Conservation (phyloP, 1,140 invertebrate species). For the Drosophila simulans region DNA sequence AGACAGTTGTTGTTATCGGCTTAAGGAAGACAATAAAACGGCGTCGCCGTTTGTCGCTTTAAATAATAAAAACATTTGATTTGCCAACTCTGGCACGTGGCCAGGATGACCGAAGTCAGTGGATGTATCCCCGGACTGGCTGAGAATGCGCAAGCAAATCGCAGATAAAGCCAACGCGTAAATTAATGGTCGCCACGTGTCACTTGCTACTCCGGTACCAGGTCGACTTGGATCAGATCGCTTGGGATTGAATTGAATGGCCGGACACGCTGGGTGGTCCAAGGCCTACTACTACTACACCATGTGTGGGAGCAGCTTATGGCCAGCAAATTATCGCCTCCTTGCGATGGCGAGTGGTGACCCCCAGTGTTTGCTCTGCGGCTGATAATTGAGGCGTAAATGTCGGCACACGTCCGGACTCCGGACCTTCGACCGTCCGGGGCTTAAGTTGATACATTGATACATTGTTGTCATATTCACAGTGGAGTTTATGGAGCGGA, state of each 20-base stretch:
- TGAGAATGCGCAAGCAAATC: slow-evolving; percentile 67
- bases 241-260: slow-evolving; percentile 27
- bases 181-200: slow-evolving; percentile 80
- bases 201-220: slow-evolving; percentile 26
- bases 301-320: slow-evolving; percentile 65
- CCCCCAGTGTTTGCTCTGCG: slow-evolving; percentile 43
- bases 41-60: slow-evolving; percentile 72
- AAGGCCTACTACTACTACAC: background rate
- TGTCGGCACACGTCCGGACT: slow-evolving; percentile 69
- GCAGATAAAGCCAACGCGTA: slow-evolving; percentile 75
- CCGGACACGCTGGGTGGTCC: slow-evolving; percentile 67
- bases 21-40: slow-evolving; percentile 72
- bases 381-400: slow-evolving; percentile 79
- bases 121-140: slow-evolving; percentile 16
- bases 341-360: slow-evolving; percentile 31
- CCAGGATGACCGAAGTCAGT: slow-evolving; percentile 34
- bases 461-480: slow-evolving; percentile 51
- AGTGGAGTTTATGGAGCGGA: slow-evolving; percentile 56
- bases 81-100: slow-evolving; percentile 78
- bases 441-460: slow-evolving; percentile 38
- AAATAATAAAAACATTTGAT: slow-evolving; percentile 84
- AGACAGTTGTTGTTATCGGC: slow-evolving; percentile 51
- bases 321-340: slow-evolving; percentile 71
- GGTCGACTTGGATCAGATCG: slow-evolving; percentile 24
- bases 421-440: slow-evolving; percentile 16